Base-by-base conservation (phyloP, 2,113 vertebrate species). In the Rhinolophus ferrumequinum region DNA sequence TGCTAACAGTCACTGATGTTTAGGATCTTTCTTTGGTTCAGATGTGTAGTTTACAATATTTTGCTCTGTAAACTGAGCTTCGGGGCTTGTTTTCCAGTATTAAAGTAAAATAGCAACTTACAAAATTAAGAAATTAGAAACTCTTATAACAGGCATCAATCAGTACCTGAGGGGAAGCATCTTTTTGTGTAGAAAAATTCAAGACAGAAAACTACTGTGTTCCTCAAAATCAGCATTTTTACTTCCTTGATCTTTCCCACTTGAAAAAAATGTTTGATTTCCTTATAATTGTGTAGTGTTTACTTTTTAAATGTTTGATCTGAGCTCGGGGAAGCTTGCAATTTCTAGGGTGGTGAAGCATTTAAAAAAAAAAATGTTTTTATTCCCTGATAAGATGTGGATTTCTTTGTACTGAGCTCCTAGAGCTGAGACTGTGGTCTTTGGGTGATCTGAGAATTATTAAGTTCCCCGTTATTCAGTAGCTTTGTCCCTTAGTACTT, bases 201-300 rank as follows among this genome's bases (percentile, higher is more conserved):
- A 92, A 89, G 56, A 41, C 33, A 54, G 30, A 13, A 85, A 95
- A 84, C 56, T 56, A 64, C 38, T 9, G 0, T 94, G 28, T 82
- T 90, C 69, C 18, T 79, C 67, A 94, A 66, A 94, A 84, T 81
- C 8, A 90, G 21, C 73, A 75, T 64, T 90, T 92, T 91, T 95
- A 47, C 30, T 92, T 96, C 56, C 87, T 95, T 96, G 56, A 82
- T 95, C 80, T 95, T 95, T 80, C 10, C 84, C 75, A 91, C 73
- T 93, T 88, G 47, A 94, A 95, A 93, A 66, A 75, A 96, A 13
- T 93, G 24, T 96, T 97, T 88, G 38, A 95, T 96, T 96, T 97
- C 80, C 96, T 92, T 85, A 60, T 96, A 96, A 76, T 88, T 97
- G 87, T 96, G 72, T 88, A 97, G 21, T 97, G 52, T 93, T 97